Conservation (phyloP, 2,113 vertebrate genomes). For the Proteles cristata region DNA sequence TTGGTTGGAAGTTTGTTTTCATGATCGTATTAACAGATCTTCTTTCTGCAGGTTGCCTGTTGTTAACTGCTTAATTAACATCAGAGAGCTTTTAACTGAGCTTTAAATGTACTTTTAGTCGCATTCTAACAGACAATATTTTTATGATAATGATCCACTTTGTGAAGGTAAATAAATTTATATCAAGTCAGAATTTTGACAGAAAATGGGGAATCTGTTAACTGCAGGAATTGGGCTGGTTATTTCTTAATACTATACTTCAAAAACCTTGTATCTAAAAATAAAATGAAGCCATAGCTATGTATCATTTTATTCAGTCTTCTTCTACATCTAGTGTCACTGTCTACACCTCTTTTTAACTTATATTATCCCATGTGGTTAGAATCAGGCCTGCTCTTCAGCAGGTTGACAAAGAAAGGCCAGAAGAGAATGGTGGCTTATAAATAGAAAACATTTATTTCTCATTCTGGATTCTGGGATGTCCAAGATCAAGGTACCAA, state of each 20-base stretch:
- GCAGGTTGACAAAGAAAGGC: neutral
- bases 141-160: neutral
- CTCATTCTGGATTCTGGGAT: neutral
- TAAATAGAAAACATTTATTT: neutral
- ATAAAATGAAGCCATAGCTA: neutral
- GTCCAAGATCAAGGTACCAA: neutral
- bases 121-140: neutral
- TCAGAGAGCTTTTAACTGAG: constrained; percentile 11
- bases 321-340: neutral
- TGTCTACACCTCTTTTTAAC: neutral
- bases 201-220: neutral
- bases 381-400: neutral
- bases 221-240: neutral
- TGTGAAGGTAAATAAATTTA: neutral
- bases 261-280: neutral
- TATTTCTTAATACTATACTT: neutral
- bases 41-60: neutral
- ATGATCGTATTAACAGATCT: constrained; percentile 62
- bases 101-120: neutral
- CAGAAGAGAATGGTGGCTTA: neutral
- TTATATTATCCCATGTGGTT: neutral
- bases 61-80: constrained; percentile 24
- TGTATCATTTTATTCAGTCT: neutral
- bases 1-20: constrained; percentile 61
- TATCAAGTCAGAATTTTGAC: neutral